Conservation (phyloP, 2,888 invertebrate genomes). For the Hetaerina titia region DNA sequence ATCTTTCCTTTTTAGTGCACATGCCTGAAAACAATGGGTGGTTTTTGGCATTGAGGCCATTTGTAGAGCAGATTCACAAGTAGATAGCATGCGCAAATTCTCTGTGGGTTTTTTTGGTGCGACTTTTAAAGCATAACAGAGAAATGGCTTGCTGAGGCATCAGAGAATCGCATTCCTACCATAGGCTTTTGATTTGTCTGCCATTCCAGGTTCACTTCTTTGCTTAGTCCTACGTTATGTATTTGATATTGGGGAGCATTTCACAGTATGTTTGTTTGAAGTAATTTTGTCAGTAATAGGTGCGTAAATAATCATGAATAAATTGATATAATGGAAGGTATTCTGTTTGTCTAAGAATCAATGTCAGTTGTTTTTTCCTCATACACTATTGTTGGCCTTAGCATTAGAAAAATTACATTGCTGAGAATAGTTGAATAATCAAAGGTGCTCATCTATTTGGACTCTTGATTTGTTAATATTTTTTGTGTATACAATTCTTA, state of each 20-base stretch:
- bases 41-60: neutral
- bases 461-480: no score
- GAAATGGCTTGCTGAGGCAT: neutral
- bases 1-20: neutral
- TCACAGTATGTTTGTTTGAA: neutral
- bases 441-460: no score
- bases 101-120: slow-evolving; percentile 5
- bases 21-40: slow-evolving; percentile 10
- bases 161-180: neutral
- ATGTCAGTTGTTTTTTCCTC: no score
- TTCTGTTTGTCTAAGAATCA: no score
- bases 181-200: neutral
- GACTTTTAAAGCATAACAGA: neutral
- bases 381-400: no score
- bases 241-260: neutral
- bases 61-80: neutral
- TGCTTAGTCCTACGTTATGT: neutral
- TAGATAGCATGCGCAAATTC: neutral
- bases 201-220: neutral
- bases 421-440: no score
- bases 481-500: no score
- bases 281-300: neutral
- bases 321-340: no score
- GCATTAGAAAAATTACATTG: no score
- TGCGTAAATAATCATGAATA: neutral